These are phyloP conservation scores for Danionella dracula DNA, from an alignment of 2,797 vertebrate genomes.

Conservation along the genomic window DNA sequence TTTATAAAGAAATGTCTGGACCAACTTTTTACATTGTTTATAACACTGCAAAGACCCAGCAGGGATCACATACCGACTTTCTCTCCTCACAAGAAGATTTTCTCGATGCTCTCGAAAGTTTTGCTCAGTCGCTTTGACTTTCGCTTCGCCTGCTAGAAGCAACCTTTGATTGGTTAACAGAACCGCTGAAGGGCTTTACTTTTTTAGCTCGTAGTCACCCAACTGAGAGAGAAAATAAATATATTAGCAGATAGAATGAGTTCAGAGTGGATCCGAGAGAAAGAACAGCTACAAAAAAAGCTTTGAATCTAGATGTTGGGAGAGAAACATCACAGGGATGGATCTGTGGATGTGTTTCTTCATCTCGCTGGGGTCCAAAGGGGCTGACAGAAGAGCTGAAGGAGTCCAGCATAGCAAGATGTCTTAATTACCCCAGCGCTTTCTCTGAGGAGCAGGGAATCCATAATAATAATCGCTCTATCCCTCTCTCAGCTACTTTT, in stretches of 20 bases:
- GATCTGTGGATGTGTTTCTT: slow-evolving; percentile 51
- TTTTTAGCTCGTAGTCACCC: neutral
- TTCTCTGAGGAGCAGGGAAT: slow-evolving; percentile 3
- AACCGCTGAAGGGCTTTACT: neutral
- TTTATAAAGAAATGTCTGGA: slow-evolving; percentile 38
- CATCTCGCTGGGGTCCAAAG: slow-evolving; percentile 47
- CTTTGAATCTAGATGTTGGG: slow-evolving; percentile 9
- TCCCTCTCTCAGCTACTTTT: slow-evolving; percentile 27
- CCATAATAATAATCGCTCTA: slow-evolving; percentile 28
- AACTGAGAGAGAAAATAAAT: neutral
- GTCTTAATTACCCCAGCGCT: slow-evolving; percentile 45
- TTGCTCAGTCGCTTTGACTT: slow-evolving; percentile 7
- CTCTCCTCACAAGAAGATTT: neutral
- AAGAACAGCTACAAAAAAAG: neutral
- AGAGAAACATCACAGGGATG: slow-evolving; percentile 48
- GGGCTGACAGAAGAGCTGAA: slow-evolving; percentile 50
- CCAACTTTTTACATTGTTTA: slow-evolving; percentile 27
- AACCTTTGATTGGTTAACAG: neutral
- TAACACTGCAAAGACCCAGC: slow-evolving; percentile 23
- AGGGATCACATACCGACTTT: slow-evolving; percentile 19
- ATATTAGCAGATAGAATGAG: neutral
- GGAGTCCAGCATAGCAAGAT: slow-evolving; percentile 35
- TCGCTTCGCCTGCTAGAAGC: neutral
- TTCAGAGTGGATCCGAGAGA: neutral
- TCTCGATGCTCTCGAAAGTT: neutral